phyloP scores from a whole-genome alignment of 2,797 vertebrate genomes.

The Enteromius argenteus region DNA sequence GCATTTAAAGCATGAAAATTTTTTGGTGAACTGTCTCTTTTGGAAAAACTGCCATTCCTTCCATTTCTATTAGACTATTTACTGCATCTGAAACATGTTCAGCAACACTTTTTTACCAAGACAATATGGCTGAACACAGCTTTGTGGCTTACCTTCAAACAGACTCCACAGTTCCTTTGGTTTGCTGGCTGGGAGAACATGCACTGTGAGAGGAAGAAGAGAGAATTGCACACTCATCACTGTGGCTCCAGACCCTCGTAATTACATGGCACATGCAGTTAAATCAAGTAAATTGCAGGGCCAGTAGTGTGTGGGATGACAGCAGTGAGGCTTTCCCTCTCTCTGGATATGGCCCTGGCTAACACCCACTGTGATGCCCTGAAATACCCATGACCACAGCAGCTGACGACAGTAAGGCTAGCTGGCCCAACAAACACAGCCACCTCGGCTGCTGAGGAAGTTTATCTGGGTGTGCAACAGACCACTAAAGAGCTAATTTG shows the following conservation, averaged over 20 bases:
- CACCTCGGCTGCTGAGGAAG: conserved; percentile 4
- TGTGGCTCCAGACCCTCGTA: conserved; percentile 67
- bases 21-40: background rate
- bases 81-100: background rate
- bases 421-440: conserved; percentile 56
- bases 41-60: conserved; percentile 4
- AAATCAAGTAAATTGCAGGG: conserved; percentile 75
- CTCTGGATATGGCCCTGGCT: conserved; percentile 52
- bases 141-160: conserved; percentile 79
- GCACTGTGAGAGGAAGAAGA: conserved; percentile 70
- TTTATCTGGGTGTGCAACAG: background rate
- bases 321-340: conserved; percentile 59
- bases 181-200: conserved; percentile 71
- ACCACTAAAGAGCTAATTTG: conserved; percentile 1
- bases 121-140: conserved; percentile 20
- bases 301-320: conserved; percentile 59
- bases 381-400: conserved; percentile 71
- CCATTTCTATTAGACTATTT: background rate
- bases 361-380: conserved; percentile 61
- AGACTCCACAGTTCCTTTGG: conserved; percentile 79
- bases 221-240: conserved; percentile 69
- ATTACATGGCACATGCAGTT: conserved; percentile 71
- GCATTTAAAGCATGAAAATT: background rate
- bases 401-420: conserved; percentile 66
- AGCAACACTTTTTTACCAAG: background rate